Base-by-base conservation (phyloP, 2,888 invertebrate species). In the Zhuqinia jingwanae region DNA sequence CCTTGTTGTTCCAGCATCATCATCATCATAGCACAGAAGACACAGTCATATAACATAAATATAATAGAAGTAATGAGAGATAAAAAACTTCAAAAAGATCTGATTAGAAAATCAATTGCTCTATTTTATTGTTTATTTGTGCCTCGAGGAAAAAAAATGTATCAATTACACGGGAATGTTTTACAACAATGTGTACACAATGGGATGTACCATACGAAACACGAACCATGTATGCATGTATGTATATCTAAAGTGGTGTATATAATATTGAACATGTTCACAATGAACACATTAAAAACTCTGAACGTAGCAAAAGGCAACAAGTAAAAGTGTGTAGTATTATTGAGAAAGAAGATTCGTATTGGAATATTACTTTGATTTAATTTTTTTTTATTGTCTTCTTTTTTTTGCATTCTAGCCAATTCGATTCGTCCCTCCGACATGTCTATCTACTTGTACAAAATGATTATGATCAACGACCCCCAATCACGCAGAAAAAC, bases 51-150 rank as follows among this genome's bases (percentile, higher is more conserved):
- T n/a, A 50, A 13, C 27, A 50, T 42, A 63, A 36, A 42, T 8
- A 84, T 65, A 79, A 73, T 53, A 25, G 56, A 79, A 60, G 73
- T 85, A 85, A 85, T 80, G 85, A 85, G 85, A 85, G 68, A 85
- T 70, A 80, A 85, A 82, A 81, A 76, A 56, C 58, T 68, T n/a
- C 30, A 20, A n/a, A 36, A 73, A 47, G 70, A 80, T 85, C 80
- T 85, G 79, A 85, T 85, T 85, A 85, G 79, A 85, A 85, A 85
- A 85, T 85, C 85, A 85, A 85, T 85, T 85, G 85, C 79, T 85
- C 80, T 68, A 80, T 85, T 85, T 85, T 85, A 85, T 82, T 85
- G 85, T 75, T 80, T 60, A 75, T 75, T 36, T 36, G 30, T 85
- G 78, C 70, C 80, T 80, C 42, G 20, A 75, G 85, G 85, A 42